Conservation (phyloP, 2,113 vertebrate species). For the Orthochromis malagaraziensis region DNA sequence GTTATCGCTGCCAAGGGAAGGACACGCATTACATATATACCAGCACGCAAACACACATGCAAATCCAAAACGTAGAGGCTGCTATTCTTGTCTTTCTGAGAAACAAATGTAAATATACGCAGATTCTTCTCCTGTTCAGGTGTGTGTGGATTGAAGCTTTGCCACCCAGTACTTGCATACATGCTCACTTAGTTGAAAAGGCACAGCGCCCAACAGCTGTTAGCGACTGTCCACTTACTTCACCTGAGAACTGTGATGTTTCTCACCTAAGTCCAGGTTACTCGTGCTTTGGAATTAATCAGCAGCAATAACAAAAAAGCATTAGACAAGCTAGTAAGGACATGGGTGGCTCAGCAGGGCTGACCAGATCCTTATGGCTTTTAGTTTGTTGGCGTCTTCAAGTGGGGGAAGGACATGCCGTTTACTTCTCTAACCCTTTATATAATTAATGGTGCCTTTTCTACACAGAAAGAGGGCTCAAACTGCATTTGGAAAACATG, state of each 20-base stretch:
- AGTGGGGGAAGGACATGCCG: not conserved
- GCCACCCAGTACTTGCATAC: not conserved
- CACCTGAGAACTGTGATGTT: not conserved
- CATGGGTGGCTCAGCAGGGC: not conserved
- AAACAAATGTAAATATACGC: not conserved
- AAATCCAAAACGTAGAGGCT: not conserved
- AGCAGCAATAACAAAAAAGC: not conserved
- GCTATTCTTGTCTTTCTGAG: not conserved
- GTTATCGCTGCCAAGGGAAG: slow-evolving; percentile 1
- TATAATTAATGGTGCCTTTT: slow-evolving; percentile 33
- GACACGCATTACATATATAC: not conserved
- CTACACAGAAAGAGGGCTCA: not conserved
- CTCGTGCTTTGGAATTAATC: not conserved
- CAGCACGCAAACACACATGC: not conserved
- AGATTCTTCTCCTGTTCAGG: not conserved
- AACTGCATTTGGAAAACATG: not conserved
- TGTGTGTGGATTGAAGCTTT: not conserved
- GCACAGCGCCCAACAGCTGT: not conserved
- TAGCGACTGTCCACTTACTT: not conserved
- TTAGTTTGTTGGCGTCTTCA: not conserved
- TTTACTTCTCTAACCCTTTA: not conserved
- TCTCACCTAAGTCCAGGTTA: not conserved
- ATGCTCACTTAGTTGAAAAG: not conserved
- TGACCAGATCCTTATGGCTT: not conserved
- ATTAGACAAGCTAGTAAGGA: not conserved